Base-by-base conservation (phyloP, 2,888 invertebrate species). In the Dynastes hyllus region DNA sequence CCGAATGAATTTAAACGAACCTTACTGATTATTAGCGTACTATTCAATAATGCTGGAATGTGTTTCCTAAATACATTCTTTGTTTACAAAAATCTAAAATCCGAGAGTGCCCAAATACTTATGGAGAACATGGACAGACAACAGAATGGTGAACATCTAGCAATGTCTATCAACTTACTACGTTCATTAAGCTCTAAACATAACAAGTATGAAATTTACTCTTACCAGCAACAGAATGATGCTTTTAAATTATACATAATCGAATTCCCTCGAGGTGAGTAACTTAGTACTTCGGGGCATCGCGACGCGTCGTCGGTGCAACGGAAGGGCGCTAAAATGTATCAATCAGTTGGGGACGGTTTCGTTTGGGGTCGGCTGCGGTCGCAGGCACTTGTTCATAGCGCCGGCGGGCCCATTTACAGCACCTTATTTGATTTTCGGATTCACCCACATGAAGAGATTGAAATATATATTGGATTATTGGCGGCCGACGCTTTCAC, bases 341-440 rank as follows among this genome's bases (percentile, higher is more conserved):
- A 82, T 82, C 82, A 82, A 82, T 83, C 82, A 82, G 81, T 80
- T 45, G 78, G 69, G 77, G 61, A 70, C 65, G 40, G 77, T 77
- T 77, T 66, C 77, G 67, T 79, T 61, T 5, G 77, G 83, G 83
- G 84, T 82, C 81, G 81, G 79, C 80, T 83, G 84, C 79, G 84
- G 84, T 84, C 83, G 78, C 79, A 76, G 79, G 80, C 79, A 82
- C 82, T 82, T 82, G 81, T 81, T 82, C 81, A 81, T 82, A 79
- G 81, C 81, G 84, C 83, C 83, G 79, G 78, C 79, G 83, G 84
- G 81, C 81, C 83, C 83, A 84, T 84, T 84, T 84, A 84, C 81
- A 78, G 80, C 82, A 82, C 83, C 84, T 85, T 84, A 85, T 85
- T 85, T 82, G 84, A 84, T 85, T 85, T 84, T 82, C 83, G 81